These are phyloP conservation scores for Fulmarus glacialis DNA, from an alignment of 2,113 vertebrate genomes.

Conservation along the genomic window DNA sequence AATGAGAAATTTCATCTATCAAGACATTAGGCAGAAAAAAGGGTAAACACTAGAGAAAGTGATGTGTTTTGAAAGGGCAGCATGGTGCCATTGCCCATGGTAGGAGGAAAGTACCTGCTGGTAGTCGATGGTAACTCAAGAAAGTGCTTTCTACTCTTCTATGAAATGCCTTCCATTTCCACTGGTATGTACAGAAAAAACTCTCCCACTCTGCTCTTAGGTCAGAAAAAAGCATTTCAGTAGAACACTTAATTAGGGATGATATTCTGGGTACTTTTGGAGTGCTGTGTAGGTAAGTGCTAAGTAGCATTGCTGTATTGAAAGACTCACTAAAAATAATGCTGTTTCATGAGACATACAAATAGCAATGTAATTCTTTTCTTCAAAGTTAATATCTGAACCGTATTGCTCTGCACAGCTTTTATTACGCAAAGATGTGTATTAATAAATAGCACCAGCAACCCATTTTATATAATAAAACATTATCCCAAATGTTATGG, in stretches of 20 bases:
- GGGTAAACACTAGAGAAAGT: not conserved
- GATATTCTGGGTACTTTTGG: not conserved
- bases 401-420: conserved; percentile 1
- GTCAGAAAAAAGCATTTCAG: not conserved
- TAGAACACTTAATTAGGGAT: conserved; percentile 8
- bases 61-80: not conserved
- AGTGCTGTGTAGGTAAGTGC: not conserved
- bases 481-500: not conserved
- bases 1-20: not conserved
- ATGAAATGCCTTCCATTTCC: not conserved
- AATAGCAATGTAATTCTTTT: conserved; percentile 16
- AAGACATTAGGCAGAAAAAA: not conserved
- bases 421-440: conserved; percentile 25
- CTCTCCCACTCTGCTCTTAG: not conserved
- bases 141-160: not conserved
- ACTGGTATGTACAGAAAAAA: not conserved
- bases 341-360: not conserved
- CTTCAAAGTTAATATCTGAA: conserved; percentile 50
- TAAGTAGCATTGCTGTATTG: not conserved
- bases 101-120: not conserved
- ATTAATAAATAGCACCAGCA: conserved; percentile 18
- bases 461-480: conserved; percentile 21
- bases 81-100: not conserved
- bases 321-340: conserved; percentile 9
- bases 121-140: not conserved